phyloP scores from a whole-genome alignment of 2,113 vertebrate species.

The Mastomys natalensis region DNA sequence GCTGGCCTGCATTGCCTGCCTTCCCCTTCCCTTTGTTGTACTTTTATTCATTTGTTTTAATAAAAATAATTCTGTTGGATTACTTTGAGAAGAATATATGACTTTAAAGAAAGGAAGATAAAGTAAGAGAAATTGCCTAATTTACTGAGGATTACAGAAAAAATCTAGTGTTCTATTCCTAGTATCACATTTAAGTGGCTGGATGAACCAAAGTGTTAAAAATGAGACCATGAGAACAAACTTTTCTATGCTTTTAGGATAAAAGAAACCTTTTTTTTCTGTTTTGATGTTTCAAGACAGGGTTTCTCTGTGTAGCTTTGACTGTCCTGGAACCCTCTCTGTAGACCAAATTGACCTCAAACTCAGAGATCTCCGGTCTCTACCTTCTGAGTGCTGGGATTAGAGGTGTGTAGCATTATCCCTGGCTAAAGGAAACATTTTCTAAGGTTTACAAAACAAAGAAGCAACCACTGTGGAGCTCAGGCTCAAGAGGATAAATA shows the following conservation, averaged over 20 bases:
- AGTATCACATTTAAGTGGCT: constrained; percentile 1
- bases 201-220: constrained; percentile 1
- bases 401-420: background rate
- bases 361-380: background rate
- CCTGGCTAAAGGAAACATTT: background rate
- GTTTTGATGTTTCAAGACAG: background rate
- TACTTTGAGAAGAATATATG: constrained; percentile 46
- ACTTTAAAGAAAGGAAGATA: constrained; percentile 33
- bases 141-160: constrained; percentile 46
- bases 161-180: background rate
- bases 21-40: background rate
- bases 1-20: background rate
- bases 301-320: background rate
- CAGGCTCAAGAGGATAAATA: background rate
- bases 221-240: background rate
- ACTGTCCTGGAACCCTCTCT: background rate
- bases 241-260: background rate
- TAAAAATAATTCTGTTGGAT: constrained; percentile 53
- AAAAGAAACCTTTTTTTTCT: constrained; percentile 13
- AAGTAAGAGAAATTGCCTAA: constrained; percentile 41
- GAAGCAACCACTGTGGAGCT: background rate
- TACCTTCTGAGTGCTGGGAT: background rate
- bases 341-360: background rate
- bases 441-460: background rate
- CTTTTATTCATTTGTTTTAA: constrained; percentile 36